Evolutionary conservation across 1,140 invertebrate genomes (phyloP).

Genomic region (Zeugodacus cucurbitae): DNA sequence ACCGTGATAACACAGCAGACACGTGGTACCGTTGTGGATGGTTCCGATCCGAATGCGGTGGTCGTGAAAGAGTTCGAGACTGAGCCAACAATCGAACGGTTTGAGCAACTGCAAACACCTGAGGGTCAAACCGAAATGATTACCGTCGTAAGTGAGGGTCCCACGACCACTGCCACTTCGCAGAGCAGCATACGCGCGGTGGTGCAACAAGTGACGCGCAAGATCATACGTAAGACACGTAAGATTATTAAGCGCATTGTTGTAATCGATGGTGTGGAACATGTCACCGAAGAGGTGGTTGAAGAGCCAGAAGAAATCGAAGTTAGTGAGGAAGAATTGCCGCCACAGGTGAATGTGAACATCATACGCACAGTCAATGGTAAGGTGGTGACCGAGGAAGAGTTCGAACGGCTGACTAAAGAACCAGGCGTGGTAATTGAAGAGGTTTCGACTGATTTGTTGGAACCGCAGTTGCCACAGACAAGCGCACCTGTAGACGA

Average conservation of each 20-base stretch:
- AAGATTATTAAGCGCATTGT: slow-evolving; percentile 79
- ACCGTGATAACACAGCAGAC: slow-evolving; percentile 57
- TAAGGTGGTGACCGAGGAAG: slow-evolving; percentile 67
- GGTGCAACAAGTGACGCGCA: slow-evolving; percentile 81
- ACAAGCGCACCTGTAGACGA: slow-evolving; percentile 40
- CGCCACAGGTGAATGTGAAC: slow-evolving; percentile 79
- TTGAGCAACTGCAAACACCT: slow-evolving; percentile 51
- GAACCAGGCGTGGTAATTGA: slow-evolving; percentile 60
- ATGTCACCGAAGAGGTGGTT: slow-evolving; percentile 82
- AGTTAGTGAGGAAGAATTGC: slow-evolving; percentile 77
- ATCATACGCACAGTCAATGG: slow-evolving; percentile 72
- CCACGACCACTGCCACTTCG: slow-evolving; percentile 49
- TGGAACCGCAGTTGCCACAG: slow-evolving; percentile 45
- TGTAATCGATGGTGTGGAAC: slow-evolving; percentile 85
- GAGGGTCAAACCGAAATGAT: slow-evolving; percentile 59
- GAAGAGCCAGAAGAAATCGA: slow-evolving; percentile 86
- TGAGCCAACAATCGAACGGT: slow-evolving; percentile 63
- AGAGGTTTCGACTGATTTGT: slow-evolving; percentile 56
- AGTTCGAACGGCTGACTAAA: slow-evolving; percentile 62
- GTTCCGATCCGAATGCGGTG: slow-evolving; percentile 69
- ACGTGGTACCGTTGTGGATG: slow-evolving; percentile 63
- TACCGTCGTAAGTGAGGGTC: slow-evolving; percentile 47
- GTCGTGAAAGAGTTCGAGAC: slow-evolving; percentile 69
- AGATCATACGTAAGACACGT: slow-evolving; percentile 78
- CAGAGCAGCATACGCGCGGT: slow-evolving; percentile 72